Conservation (phyloP, 2,797 vertebrate species). For the Clarias platycephalus region DNA sequence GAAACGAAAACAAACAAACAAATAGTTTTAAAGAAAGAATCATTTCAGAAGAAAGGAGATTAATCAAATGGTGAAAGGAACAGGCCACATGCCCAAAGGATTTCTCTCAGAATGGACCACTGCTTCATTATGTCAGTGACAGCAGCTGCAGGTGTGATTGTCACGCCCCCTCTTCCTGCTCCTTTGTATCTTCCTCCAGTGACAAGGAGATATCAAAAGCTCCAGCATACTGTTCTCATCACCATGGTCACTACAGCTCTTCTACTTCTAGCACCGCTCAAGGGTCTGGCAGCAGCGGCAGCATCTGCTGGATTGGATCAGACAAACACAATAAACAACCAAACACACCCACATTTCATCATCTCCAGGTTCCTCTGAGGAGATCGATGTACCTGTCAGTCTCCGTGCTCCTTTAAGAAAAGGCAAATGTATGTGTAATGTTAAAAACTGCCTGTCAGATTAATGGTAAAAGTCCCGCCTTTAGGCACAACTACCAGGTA, state of each 20-base stretch:
- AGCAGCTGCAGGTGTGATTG: conserved; percentile 47
- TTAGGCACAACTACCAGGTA: not conserved
- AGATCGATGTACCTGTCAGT: conserved; percentile 53
- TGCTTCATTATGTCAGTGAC: conserved; percentile 56
- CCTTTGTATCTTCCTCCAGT: conserved; percentile 43
- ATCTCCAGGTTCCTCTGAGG: conserved; percentile 36
- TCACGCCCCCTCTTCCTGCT: conserved; percentile 26
- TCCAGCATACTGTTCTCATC: conserved; percentile 41
- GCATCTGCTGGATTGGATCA: conserved; percentile 55
- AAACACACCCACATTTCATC: conserved; percentile 48
- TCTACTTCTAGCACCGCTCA: conserved; percentile 36
- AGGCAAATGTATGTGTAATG: conserved; percentile 38
- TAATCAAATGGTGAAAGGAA: conserved; percentile 29
- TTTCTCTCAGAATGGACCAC: conserved; percentile 42
- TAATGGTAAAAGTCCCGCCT: conserved; percentile 2
- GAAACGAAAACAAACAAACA: not conserved
- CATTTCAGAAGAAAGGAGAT: not conserved
- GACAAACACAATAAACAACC: conserved; percentile 58
- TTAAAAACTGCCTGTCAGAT: conserved; percentile 30
- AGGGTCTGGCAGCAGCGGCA: conserved; percentile 46
- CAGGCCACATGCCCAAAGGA: conserved; percentile 23
- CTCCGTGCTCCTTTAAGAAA: conserved; percentile 31
- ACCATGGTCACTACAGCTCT: conserved; percentile 41
- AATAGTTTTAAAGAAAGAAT: not conserved
- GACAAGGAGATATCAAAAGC: conserved; percentile 47